Base-by-base conservation (phyloP, 2,888 invertebrate species). In the Drosophila rubida region DNA sequence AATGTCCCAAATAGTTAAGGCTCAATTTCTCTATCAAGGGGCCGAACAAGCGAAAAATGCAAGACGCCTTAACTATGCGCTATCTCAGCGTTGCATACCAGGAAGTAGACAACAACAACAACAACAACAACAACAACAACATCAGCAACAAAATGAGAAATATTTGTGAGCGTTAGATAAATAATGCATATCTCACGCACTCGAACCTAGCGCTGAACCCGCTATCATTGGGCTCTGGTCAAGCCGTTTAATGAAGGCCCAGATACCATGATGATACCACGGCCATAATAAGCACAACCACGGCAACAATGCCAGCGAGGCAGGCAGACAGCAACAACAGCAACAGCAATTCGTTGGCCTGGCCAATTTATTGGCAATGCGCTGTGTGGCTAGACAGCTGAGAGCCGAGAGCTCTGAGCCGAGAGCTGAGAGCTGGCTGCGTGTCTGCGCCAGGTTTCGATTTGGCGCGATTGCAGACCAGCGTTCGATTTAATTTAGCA, bases 131-230 rank as follows among this genome's bases (percentile, higher is more conserved):
- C 8, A 3, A 19, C 42, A 8, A 65, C 48, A 51, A 59, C 59
- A 48, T 49, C 64, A 14, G 39, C 8, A 3, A 7, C 6, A 19
- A 14, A 77, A 82, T 75, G 74, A 32, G 14, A 23, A 59, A 80
- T 73, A 71, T 45, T 41, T 16, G 41, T 1, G 30, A 25, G 30
- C 54, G 64, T 69, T 83, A 90, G 90, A 90, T 90, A 90, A 90
- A 90, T 90, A 90, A 90, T 90, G 90, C 90, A 90, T 90, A 90
- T 89, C 90, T 90, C 90, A 90, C 90, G 90, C 90, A 90, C 90
- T 81, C 69, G 69, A 73, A 72, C 69, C 55, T 66, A 61, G 41
- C 51, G 45, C 59, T 65, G 74, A 74, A 77, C 77, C 44, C 48
- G 63, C 45, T 27, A 62, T 53, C 51, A 44, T 14, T 23, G 37